A percentile compares a stretch with the other conserved stretches of the same genome.
Conservation (phyloP, 2,113 vertebrate genomes). For the Mohoua ochrocephala region DNA sequence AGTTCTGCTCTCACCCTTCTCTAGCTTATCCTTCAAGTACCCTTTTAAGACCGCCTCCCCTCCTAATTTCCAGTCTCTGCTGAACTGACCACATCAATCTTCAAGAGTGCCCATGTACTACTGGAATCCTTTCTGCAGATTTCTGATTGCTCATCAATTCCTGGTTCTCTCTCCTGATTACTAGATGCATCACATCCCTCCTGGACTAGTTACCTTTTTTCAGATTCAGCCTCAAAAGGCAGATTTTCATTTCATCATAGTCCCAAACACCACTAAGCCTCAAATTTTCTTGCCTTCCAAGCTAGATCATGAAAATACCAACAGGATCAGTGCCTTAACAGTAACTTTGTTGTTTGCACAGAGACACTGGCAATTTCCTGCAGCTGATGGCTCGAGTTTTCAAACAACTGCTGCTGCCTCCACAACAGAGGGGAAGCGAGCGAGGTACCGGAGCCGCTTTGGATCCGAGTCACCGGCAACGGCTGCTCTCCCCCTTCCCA, state of each 20-base stretch:
- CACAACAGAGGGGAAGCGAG: neutral
- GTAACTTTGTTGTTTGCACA: neutral
- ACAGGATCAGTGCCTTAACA: neutral
- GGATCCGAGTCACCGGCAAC: neutral
- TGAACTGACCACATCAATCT: neutral
- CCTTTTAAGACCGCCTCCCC: neutral
- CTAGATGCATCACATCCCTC: neutral
- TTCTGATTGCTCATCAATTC: neutral
- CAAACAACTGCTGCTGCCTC: neutral
- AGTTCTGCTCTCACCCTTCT: neutral
- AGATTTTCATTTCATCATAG: neutral
- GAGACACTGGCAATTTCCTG: neutral
- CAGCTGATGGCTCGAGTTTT: neutral
- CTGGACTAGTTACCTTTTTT: neutral
- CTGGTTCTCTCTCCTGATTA: neutral
- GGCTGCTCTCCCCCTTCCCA: neutral
- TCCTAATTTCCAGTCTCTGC: neutral
- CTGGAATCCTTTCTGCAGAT: neutral
- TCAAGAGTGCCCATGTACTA: neutral
- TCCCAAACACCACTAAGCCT: neutral
- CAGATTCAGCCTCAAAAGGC: neutral
- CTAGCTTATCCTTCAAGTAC: neutral
- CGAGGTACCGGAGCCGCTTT: neutral
- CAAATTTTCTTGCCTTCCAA: neutral
- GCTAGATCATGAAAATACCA: neutral